phyloP scores from a whole-genome alignment of 1,140 invertebrate genomes.

The Vanessa tameamea region DNA sequence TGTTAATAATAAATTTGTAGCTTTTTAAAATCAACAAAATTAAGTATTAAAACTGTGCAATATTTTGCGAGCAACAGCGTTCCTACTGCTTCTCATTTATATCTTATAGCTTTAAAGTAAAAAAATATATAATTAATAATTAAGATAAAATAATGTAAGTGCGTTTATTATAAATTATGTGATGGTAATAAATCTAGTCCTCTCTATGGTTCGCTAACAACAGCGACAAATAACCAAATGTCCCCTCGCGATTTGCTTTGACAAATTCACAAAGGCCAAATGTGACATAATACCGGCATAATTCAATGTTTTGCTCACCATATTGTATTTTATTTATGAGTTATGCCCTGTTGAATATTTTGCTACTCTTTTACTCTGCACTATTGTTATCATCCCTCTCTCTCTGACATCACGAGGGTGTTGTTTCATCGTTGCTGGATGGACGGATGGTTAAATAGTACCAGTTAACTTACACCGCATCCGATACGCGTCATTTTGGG shows the following conservation, averaged over 20 bases:
- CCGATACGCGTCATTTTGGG: constrained; percentile 70
- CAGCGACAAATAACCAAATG: constrained; percentile 56
- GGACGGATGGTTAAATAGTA: constrained; percentile 77
- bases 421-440: constrained; percentile 65
- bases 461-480: constrained; percentile 77
- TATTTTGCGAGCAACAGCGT: no score
- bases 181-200: constrained; percentile 54
- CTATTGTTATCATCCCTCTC: constrained; percentile 43
- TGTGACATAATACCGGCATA: constrained; percentile 82
- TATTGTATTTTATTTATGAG: constrained; percentile 82
- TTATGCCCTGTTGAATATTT: constrained; percentile 67
- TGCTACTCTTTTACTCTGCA: constrained; percentile 52
- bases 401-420: constrained; percentile 60
- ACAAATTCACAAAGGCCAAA: constrained; percentile 80
- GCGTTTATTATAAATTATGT: constrained; percentile 35
- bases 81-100: no score
- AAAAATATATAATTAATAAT: background rate
- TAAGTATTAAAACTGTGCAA: no score
- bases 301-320: constrained; percentile 82
- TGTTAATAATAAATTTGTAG: no score
- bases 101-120: no score
- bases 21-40: background rate
- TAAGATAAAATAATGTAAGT: constrained; percentile 20
- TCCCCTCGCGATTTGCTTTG: constrained; percentile 65
- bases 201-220: constrained; percentile 57